Conservation (phyloP, 2,113 vertebrate species). For the Asarcornis scutulata region DNA sequence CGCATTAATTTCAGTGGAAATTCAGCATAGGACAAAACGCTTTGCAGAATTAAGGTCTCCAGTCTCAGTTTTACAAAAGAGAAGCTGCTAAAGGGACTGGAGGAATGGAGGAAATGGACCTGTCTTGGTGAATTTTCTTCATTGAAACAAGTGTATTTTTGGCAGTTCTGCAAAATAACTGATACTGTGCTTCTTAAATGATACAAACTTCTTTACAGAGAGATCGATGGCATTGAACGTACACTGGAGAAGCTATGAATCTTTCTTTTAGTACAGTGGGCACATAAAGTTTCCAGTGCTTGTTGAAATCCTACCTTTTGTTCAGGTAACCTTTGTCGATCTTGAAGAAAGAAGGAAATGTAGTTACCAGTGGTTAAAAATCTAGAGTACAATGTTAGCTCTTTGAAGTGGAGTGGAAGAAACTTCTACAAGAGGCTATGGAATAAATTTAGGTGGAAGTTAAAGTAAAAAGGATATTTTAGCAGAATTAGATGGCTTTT, state of each 20-base stretch:
- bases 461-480: neutral
- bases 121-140: neutral
- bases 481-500: neutral
- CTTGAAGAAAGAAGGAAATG: neutral
- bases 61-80: neutral
- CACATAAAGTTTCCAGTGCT: neutral
- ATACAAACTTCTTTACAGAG: neutral
- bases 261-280: neutral
- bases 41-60: neutral
- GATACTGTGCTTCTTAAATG: neutral
- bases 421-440: neutral
- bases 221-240: neutral
- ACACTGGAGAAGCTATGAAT: neutral
- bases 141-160: neutral
- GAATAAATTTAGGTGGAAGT: neutral
- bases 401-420: neutral
- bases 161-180: neutral
- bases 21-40: neutral
- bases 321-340: neutral
- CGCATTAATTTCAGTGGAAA: neutral
- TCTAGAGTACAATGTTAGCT: neutral
- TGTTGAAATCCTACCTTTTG: neutral
- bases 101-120: neutral
- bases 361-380: neutral
- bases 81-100: neutral